Evolutionary conservation across 2,888 invertebrate genomes (phyloP).

Genomic region (Clitarchus hookeri): DNA sequence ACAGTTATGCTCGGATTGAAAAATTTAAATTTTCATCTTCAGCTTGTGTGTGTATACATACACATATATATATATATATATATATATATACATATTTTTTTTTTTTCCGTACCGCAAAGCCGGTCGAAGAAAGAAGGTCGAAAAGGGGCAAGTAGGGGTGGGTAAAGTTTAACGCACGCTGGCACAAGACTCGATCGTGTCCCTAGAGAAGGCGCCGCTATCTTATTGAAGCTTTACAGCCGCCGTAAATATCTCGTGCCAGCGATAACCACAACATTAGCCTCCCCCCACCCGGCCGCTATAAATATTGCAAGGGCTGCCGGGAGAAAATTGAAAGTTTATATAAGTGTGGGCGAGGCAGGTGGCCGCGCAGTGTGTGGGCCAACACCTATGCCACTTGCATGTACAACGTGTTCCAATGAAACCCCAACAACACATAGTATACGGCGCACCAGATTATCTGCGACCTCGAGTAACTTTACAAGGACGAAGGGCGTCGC

Average conservation of each 20-base stretch:
- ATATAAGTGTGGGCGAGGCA: neutral
- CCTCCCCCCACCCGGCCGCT: neutral
- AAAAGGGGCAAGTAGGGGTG: neutral
- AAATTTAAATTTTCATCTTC: neutral
- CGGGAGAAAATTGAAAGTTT: neutral
- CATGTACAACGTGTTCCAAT: too few relatives aligned
- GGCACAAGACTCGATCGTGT: neutral
- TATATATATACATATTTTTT: too few relatives aligned
- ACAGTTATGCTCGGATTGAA: too few relatives aligned
- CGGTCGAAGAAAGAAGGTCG: neutral
- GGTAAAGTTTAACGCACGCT: too few relatives aligned
- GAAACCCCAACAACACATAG: too few relatives aligned
- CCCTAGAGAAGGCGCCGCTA: neutral
- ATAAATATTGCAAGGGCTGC: neutral
- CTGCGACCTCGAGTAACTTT: too few relatives aligned
- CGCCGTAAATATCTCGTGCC: neutral
- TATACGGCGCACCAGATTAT: too few relatives aligned
- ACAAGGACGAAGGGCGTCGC: too few relatives aligned
- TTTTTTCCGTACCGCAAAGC: neutral
- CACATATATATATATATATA: too few relatives aligned
- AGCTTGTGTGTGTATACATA: too few relatives aligned
- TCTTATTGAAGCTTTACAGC: slow-evolving; percentile 6
- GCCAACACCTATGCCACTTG: too few relatives aligned
- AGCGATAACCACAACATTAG: neutral
- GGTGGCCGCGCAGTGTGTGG: too few relatives aligned